These are phyloP conservation scores for Rana temporaria DNA, from an alignment of 2,113 vertebrate genomes.

Conservation along the genomic window DNA sequence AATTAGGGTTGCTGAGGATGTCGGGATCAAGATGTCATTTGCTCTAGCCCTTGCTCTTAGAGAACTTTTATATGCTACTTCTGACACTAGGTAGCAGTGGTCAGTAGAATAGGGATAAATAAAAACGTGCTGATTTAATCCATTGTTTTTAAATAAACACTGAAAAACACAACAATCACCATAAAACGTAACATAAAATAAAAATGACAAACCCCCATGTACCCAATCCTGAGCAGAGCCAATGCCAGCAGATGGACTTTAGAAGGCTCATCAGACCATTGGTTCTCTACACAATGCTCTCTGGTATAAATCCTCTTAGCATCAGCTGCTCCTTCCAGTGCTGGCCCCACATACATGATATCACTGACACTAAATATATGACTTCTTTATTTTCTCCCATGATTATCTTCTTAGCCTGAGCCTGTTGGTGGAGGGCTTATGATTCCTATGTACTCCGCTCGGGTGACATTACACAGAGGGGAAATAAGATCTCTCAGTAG, in stretches of 20 bases:
- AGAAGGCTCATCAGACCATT: constrained; percentile 6
- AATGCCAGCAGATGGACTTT: constrained; percentile 20
- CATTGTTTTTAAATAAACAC: too few relatives aligned
- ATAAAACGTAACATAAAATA: too few relatives aligned
- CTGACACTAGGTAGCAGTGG: too few relatives aligned
- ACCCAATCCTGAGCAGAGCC: background rate
- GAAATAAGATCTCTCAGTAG: constrained; percentile 43
- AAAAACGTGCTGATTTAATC: too few relatives aligned
- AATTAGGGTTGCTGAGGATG: too few relatives aligned
- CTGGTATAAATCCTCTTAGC: constrained; percentile 41
- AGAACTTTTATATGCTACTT: too few relatives aligned
- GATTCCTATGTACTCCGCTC: constrained; percentile 28
- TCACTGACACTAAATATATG: constrained; percentile 49
- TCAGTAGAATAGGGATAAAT: too few relatives aligned
- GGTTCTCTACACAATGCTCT: background rate
- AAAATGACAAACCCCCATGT: background rate
- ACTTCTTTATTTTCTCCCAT: constrained; percentile 28
- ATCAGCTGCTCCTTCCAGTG: constrained; percentile 2
- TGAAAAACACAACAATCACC: too few relatives aligned
- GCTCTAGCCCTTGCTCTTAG: too few relatives aligned
- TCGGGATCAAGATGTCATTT: too few relatives aligned
- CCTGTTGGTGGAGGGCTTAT: constrained; percentile 39
- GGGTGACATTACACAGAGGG: constrained; percentile 50
- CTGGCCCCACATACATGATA: constrained; percentile 32
- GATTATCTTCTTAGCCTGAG: constrained; percentile 46